phyloP scores from a whole-genome alignment of 2,797 vertebrate genomes.

The Nannoperca australis region DNA sequence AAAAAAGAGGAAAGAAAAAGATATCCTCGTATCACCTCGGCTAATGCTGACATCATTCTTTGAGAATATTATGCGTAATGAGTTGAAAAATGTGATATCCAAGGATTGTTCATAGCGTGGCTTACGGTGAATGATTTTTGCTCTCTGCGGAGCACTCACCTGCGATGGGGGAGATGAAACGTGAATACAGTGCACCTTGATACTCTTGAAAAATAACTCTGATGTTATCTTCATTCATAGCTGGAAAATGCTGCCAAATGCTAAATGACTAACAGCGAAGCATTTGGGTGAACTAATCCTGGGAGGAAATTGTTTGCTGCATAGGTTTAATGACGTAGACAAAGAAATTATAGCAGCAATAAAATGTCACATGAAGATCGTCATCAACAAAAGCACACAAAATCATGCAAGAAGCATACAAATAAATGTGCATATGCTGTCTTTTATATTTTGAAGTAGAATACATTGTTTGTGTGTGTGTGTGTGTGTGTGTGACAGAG shows the following conservation, averaged over 20 bases:
- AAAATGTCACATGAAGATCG: conserved; percentile 83
- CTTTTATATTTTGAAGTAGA: conserved; percentile 51
- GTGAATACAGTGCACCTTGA: conserved; percentile 46
- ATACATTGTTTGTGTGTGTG: conserved; percentile 27
- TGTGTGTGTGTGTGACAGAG: conserved; percentile 18
- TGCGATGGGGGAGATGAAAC: conserved; percentile 45
- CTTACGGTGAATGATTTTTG: conserved; percentile 44
- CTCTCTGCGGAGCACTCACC: conserved; percentile 51
- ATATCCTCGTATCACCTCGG: conserved; percentile 19
- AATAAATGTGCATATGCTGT: conserved; percentile 49
- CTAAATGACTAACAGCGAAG: conserved; percentile 81
- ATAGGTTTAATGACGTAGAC: conserved; percentile 77
- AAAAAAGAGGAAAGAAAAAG: conserved; percentile 19
- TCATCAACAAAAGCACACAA: conserved; percentile 81
- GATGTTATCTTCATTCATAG: conserved; percentile 43
- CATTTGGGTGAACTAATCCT: conserved; percentile 73
- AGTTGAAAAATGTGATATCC: conserved; percentile 62
- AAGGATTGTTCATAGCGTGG: conserved; percentile 38
- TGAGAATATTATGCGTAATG: conserved; percentile 67
- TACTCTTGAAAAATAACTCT: conserved; percentile 43
- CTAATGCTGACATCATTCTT: conserved; percentile 46
- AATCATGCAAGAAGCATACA: conserved; percentile 77
- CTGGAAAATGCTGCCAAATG: conserved; percentile 11
- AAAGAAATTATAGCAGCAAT: conserved; percentile 75
- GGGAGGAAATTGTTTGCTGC: conserved; percentile 76